Evolutionary conservation across 2,797 vertebrate species (phyloP).

Genomic region (Bradypus variegatus): DNA sequence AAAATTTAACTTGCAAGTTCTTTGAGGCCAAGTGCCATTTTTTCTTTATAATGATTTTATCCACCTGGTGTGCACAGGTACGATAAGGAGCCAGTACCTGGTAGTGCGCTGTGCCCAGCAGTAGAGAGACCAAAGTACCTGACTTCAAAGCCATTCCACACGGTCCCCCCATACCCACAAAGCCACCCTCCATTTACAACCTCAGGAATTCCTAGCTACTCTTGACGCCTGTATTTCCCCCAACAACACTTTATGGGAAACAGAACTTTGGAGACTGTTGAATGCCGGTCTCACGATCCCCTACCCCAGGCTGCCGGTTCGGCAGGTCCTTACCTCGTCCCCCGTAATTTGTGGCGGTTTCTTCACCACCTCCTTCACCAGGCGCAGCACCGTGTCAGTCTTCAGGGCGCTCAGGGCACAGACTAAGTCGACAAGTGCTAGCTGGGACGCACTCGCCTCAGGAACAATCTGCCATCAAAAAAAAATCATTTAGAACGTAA

Average conservation of each 20-base stretch:
- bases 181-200: accelerated
- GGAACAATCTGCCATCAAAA: conserved; percentile 81
- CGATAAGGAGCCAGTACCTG: neutral
- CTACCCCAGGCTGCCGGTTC: neutral
- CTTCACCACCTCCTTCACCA: conserved; percentile 95
- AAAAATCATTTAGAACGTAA: neutral
- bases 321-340: conserved; percentile 80
- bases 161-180: neutral
- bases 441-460: conserved; percentile 78
- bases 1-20: neutral
- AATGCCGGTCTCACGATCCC: accelerated
- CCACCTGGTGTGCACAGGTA: neutral
- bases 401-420: conserved; percentile 85
- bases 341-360: conserved; percentile 92
- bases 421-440: conserved; percentile 86
- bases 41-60: neutral
- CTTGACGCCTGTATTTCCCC: neutral
- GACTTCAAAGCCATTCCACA: accelerated
- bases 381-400: conserved; percentile 81
- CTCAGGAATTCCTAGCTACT: neutral
- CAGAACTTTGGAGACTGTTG: accelerated
- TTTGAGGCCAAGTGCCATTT: neutral
- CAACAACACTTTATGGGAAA: neutral
- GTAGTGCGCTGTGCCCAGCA: neutral
- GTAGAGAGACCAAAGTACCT: neutral